Base-by-base conservation (phyloP, 1,140 invertebrate species). In the Drosophila tani region DNA sequence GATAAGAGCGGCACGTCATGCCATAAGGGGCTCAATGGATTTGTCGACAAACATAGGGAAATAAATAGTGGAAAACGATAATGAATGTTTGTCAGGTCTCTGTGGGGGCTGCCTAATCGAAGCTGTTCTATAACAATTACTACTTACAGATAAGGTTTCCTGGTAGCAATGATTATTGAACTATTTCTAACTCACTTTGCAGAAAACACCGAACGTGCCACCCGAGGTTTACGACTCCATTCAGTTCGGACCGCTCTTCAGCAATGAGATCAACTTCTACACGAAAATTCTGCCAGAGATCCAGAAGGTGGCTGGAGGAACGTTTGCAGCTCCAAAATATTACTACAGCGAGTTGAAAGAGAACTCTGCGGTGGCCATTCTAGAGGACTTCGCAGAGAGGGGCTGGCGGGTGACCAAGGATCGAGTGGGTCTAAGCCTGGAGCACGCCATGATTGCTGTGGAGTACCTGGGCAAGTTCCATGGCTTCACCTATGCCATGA, bases 201-300 rank as follows among this genome's bases (percentile, higher is more conserved):
- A 92, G 92, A 91, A 82, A 91, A 92, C 92, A 0, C 91, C 91
- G 2, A 12, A 43, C 6, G 17, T 92, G 15, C 58, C 84, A 1
- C 60, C 74, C n/a, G 71, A 80, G 2, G 6, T 71, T 1, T 92
- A 84, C 43, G 75, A 82, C 0, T 4, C 45, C 12, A 3, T 92
- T 3, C 79, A 87, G 46, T 92, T 92, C 19, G 55, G 57, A 11
- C 38, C 56, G 1, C 66, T 92, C 0, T 92, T 92, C 19, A 63
- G 17, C 35, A 92, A 92, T 46, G 92, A 92, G 55, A 75, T 92
- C 8, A n/a, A 57, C 14, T 88, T 91, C 24, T 92, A 92, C 24
- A 80, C 71, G 0, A 60, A 64, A 47, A 80, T 92, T 8, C 55
- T 92, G 2, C 90, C 91, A 5, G 68, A 79, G 7, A 32, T 92